Base-by-base conservation (phyloP, 2,113 vertebrate species). In the Odontesthes bonariensis region DNA sequence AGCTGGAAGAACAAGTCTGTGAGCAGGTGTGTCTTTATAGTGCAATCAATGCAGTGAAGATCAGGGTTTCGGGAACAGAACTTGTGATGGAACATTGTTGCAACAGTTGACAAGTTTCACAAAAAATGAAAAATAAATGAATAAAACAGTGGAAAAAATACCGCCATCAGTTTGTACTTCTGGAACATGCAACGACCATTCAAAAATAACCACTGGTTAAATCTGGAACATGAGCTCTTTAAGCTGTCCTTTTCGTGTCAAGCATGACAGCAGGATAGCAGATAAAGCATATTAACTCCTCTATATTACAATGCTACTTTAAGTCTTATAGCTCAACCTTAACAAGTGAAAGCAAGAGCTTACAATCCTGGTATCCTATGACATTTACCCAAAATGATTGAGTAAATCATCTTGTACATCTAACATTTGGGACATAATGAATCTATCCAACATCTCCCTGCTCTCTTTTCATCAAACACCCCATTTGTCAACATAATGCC, bases 401-500 rank as follows among this genome's bases (percentile, higher is more conserved):
- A 13, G 40, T 44, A 44, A 40, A 35, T 35, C 5, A 35, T 40
- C 8, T 40, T 40, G 38, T 40, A 11, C 38, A 44, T 44, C 40
- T 44, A 44, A 44, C 38, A 40, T 40, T 27, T 27, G 27, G 27
- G 27, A 27, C 27, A 27, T 3, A 27, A 27, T 27, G 27, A 27
- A 27, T 27, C 27, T 1, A 27, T 20, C 42, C 78, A 61, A 60
- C 56, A 19, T 49, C 8, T 0, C 16, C 31, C 51, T 23, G 61
- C n/a, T 23, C 10, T 69, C 67, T 58, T 67, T 33, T 54, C 61
- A 64, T 64, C 53, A 31, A 79, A 67, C 53, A 32, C 31, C n/a
- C 8, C 42, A 55, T 71, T 69, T 79, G 55, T 53, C 10, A 56
- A 64, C 75, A 54, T 64, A 12, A 19, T 52, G 60, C 64, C 52